Base-by-base conservation (phyloP, 37 sponge, comb jelly and placozoan genomes). In the Cliona cf. orientalis region DNA sequence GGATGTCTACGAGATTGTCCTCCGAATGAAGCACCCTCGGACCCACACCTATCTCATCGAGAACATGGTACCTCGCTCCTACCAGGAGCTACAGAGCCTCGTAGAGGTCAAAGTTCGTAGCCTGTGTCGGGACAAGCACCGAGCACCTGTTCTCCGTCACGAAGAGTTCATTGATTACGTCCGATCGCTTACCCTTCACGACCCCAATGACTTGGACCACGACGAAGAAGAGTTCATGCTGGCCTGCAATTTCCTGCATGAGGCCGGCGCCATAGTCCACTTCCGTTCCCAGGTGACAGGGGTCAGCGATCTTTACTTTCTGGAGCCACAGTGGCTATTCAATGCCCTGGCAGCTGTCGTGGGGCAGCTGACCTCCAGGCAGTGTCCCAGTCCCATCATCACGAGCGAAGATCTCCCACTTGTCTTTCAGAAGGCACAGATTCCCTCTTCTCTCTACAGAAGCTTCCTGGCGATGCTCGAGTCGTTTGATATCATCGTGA, bases 231-330 rank as follows among this genome's bases (percentile, higher is more conserved):
- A 92, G 71, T 79, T 92, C 35, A 39, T 45, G 5, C 61, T 83
- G 53, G 93, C 93, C 22, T 84, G 82, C 6, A 76, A 60, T 22
- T 92, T 92, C 56, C 85, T 92, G 29, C 93, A 92, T 45, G 93
- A 88, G 41, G 73, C 84, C 0, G 93, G 93, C 0, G 80, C 75
- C 32, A 79, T 88, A 25, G 69, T 88, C 2, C 84, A 88, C 66
- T 88, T 70, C 44, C 59, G 55, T 23, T 58, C 73, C 2, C 69
- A 70, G 25, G 31, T 33, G 6, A 19, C 49, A 3, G 80, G 72
- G 7, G 26, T 58, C 7, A 72, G 74, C 32, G 79, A 83, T 33
- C 70, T 92, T 12, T 92, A 88, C 67, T 88, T 84, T 60, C 73
- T 92, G 14, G 84, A 83, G 61, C 85, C 76, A 1, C 93, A 92